phyloP scores from a whole-genome alignment of 2,797 vertebrate species.

The Hippoglossus hippoglossus region DNA sequence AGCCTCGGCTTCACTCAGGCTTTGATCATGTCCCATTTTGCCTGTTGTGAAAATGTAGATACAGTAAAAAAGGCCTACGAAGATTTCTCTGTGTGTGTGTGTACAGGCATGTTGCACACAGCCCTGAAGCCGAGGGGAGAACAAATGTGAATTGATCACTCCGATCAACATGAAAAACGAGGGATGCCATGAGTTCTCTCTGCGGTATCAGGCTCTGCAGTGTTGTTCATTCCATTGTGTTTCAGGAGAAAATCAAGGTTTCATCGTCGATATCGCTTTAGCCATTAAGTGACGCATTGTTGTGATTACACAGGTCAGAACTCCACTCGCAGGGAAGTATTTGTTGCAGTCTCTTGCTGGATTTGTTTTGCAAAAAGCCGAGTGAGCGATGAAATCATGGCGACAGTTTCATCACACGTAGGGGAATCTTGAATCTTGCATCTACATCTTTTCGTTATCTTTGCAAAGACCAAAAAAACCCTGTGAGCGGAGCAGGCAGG shows the following conservation, averaged over 20 bases:
- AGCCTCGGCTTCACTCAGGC: constrained; percentile 12
- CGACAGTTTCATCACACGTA: constrained; percentile 1
- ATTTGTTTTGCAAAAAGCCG: background rate
- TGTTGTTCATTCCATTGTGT: constrained; percentile 59
- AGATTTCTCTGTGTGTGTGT: constrained; percentile 32
- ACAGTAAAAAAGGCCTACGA: constrained; percentile 18
- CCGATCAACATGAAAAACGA: constrained; percentile 81
- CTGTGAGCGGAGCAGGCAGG: background rate
- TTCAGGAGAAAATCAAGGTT: constrained; percentile 46
- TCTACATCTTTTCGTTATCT: constrained; percentile 21
- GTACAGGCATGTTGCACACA: constrained; percentile 29
- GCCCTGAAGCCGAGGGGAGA: constrained; percentile 61
- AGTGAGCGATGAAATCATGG: background rate
- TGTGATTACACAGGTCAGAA: constrained; percentile 49
- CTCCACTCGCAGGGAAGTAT: constrained; percentile 16
- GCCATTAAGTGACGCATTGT: constrained; percentile 36
- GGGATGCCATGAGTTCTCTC: constrained; percentile 61
- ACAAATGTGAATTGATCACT: constrained; percentile 80
- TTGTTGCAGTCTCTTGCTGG: background rate
- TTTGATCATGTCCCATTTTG: constrained; percentile 38
- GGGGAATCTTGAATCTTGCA: background rate
- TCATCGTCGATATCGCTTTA: constrained; percentile 47
- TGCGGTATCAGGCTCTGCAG: constrained; percentile 56
- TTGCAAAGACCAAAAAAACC: constrained; percentile 8
- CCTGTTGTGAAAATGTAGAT: constrained; percentile 23